phyloP scores from a whole-genome alignment of 2,797 vertebrate species.

The Eurystomus glaucurus region DNA sequence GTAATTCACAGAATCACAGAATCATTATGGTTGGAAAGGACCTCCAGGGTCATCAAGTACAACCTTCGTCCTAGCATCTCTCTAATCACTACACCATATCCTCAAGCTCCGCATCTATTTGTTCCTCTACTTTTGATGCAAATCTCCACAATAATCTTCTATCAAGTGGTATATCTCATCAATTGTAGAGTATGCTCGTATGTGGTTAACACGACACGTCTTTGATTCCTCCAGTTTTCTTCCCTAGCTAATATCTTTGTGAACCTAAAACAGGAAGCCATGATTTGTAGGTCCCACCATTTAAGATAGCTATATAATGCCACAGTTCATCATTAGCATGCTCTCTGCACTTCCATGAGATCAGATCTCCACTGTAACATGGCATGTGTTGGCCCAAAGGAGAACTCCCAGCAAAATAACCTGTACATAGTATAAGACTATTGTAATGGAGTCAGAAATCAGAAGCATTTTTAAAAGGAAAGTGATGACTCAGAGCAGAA shows the following conservation, averaged over 20 bases:
- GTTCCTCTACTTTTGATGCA: not conserved
- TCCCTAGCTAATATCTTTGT: not conserved
- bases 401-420: not conserved
- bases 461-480: not conserved
- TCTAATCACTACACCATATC: no score
- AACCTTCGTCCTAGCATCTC: no score
- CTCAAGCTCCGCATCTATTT: no score
- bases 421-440: not conserved
- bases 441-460: not conserved
- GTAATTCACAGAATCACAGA: not conserved
- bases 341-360: not conserved
- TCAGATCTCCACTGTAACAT: not conserved
- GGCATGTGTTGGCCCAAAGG: not conserved
- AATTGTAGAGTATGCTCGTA: not conserved
- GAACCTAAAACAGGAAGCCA: not conserved
- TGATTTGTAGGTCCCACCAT: not conserved
- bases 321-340: rapidly evolving
- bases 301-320: not conserved
- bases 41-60: no score
- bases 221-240: not conserved
- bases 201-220: not conserved
- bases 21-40: no score
- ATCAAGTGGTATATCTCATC: not conserved
- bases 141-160: not conserved
- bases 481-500: not conserved